Conservation (phyloP, 2,113 vertebrate species). For the Hylia prasina region DNA sequence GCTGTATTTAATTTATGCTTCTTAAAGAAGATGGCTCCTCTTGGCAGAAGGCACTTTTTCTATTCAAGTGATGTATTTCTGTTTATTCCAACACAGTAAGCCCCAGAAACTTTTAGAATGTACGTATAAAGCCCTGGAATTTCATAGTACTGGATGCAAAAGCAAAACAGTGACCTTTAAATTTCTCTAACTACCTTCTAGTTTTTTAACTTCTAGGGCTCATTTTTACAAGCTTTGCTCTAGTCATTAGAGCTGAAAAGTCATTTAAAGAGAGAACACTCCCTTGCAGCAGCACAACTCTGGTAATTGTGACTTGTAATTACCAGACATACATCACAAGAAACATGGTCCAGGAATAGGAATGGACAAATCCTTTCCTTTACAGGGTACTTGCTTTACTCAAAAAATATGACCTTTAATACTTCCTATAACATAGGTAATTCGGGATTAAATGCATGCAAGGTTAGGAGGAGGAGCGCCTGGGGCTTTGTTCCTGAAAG, state of each 20-base stretch:
- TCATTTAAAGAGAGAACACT: not conserved
- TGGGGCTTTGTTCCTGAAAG: not conserved
- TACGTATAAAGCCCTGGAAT: not conserved
- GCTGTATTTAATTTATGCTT: not conserved
- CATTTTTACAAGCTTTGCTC: not conserved
- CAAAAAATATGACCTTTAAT: not conserved
- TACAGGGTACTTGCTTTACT: not conserved
- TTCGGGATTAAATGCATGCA: not conserved
- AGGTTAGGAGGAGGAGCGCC: not conserved
- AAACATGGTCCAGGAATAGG: not conserved
- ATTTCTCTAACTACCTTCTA: not conserved
- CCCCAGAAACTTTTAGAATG: not conserved
- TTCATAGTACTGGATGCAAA: not conserved
- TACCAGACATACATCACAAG: not conserved
- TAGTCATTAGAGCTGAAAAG: not conserved
- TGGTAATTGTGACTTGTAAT: not conserved
- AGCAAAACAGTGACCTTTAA: not conserved
- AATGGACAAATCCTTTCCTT: not conserved
- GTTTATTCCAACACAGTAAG: not conserved
- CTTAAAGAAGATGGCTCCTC: not conserved
- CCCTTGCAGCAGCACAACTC: not conserved
- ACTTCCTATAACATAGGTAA: not conserved
- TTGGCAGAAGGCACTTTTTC: not conserved
- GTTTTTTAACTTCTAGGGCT: not conserved
- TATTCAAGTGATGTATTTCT: fast-evolving